Percentiles rank a stretch among this genome's conserved stretches.
These are phyloP conservation scores for Neoarius graeffei DNA, from an alignment of 2,113 vertebrate genomes.

Conservation along the genomic window DNA sequence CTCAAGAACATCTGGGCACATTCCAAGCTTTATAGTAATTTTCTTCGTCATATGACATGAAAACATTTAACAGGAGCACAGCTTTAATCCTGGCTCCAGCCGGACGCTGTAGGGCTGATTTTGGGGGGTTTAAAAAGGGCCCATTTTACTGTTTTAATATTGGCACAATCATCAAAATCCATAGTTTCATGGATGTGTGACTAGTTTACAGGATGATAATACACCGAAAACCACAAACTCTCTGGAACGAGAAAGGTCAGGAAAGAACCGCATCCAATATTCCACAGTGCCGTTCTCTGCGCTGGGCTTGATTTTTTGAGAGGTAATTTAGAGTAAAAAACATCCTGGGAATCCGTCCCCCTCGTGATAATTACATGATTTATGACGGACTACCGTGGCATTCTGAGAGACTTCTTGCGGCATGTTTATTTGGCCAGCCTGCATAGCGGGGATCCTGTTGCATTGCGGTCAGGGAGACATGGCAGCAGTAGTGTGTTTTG, in stretches of 20 bases:
- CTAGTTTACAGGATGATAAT: constrained; percentile 10
- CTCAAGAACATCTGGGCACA: background rate
- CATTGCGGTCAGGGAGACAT: constrained; percentile 57
- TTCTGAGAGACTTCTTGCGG: constrained; percentile 41
- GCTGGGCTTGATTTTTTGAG: constrained; percentile 13
- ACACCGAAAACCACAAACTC: background rate
- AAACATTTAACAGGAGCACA: background rate
- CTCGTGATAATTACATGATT: constrained; percentile 57
- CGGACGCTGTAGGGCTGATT: background rate
- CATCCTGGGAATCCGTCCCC: constrained; percentile 45
- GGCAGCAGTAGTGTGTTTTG: constrained; percentile 46
- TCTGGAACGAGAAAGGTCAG: background rate
- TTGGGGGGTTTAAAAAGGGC: background rate
- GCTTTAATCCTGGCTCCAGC: background rate
- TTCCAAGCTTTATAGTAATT: background rate
- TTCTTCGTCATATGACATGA: background rate
- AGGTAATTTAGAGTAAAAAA: constrained; percentile 33
- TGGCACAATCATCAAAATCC: background rate
- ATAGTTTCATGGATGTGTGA: constrained; percentile 10
- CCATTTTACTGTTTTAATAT: background rate
- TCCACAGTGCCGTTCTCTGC: constrained; percentile 5
- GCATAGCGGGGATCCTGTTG: constrained; percentile 57
- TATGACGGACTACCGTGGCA: constrained; percentile 51
- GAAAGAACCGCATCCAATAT: background rate
- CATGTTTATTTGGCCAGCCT: constrained; percentile 46